Conservation (phyloP, 2,113 vertebrate genomes). For the Aegithalos caudatus region DNA sequence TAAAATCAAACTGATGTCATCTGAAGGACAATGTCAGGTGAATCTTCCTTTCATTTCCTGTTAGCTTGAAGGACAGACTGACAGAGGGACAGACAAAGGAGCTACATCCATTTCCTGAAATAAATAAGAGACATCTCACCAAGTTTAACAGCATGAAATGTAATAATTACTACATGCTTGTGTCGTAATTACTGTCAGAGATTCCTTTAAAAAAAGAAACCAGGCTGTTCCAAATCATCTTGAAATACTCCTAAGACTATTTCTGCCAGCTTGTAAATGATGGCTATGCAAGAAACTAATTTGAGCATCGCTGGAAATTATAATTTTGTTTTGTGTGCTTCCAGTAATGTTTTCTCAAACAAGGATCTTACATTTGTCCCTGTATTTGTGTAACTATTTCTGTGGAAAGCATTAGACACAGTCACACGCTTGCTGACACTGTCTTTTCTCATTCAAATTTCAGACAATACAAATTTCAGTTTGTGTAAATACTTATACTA, state of each 20-base stretch:
- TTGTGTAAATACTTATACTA: not conserved
- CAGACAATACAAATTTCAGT: not conserved
- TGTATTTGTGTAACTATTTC: not conserved
- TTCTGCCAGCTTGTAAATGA: conserved; percentile 1
- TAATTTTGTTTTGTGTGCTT: not conserved
- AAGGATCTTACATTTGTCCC: not conserved
- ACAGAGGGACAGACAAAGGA: not conserved
- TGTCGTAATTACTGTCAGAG: not conserved
- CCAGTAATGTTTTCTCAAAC: conserved; percentile 15
- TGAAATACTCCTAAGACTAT: not conserved
- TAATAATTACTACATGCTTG: not conserved
- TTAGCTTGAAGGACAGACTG: not conserved
- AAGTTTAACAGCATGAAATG: not conserved
- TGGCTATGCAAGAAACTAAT: not conserved
- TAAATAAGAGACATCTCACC: not conserved
- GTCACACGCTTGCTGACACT: not conserved
- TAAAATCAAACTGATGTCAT: conserved; percentile 22
- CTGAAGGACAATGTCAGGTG: conserved; percentile 25
- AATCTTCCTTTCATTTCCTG: conserved; percentile 10
- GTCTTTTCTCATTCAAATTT: not conserved
- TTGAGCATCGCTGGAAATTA: not conserved
- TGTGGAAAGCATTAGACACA: not conserved
- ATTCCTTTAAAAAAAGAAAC: conserved; percentile 3
- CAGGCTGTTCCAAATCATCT: not conserved
- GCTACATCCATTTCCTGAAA: not conserved